Percentiles rank a stretch among this genome's conserved stretches.
Conservation (phyloP, 2,113 vertebrate species). For the Poicephalus gulielmi region DNA sequence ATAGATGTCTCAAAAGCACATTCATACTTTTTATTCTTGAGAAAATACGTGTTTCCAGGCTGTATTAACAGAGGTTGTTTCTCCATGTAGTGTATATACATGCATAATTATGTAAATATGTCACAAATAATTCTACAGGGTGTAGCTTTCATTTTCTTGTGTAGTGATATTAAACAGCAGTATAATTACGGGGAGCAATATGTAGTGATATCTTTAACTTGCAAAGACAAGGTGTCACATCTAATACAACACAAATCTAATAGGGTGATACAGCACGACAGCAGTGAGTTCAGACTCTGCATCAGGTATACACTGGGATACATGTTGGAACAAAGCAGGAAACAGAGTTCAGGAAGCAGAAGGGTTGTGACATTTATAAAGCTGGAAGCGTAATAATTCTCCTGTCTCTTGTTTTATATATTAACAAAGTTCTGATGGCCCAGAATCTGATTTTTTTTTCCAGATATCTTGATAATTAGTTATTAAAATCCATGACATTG, state of each 20-base stretch:
- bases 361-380: not conserved
- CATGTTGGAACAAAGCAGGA: not conserved
- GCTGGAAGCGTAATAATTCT: not conserved
- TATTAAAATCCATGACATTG: not conserved
- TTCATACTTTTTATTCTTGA: not conserved
- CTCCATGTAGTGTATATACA: not conserved
- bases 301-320: not conserved
- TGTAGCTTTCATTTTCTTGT: slow-evolving; percentile 36
- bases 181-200: slow-evolving; percentile 11
- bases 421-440: not conserved
- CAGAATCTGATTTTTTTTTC: not conserved
- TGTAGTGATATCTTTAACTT: slow-evolving; percentile 9
- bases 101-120: slow-evolving; percentile 43
- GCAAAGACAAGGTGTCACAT: slow-evolving; percentile 50
- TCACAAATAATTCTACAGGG: slow-evolving; percentile 20
- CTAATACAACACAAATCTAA: not conserved
- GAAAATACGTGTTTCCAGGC: slow-evolving; percentile 3
- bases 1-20: not conserved
- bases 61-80: not conserved
- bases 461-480: not conserved
- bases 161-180: not conserved
- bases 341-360: not conserved
- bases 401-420: not conserved
- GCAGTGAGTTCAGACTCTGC: not conserved
- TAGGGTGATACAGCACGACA: not conserved